These are phyloP conservation scores for Emesis castigata DNA, from an alignment of 2,888 invertebrate species.

Conservation along the genomic window DNA sequence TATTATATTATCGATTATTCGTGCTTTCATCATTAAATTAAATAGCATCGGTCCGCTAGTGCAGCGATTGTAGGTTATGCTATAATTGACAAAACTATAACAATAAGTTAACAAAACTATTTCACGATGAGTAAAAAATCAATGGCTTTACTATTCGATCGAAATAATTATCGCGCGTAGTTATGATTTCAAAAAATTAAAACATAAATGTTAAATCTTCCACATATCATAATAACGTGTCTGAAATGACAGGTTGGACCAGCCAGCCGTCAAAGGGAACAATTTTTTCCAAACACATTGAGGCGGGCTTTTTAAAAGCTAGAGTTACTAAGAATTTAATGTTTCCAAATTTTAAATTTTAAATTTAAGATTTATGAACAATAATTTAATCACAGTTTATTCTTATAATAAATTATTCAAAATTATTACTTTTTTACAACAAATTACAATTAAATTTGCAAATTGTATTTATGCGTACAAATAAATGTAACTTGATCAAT, in stretches of 20 bases:
- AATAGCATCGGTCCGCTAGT: conserved; percentile 53
- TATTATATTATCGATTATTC: conserved; percentile 61
- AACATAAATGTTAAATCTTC: conserved; percentile 5
- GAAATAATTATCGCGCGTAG: conserved; percentile 9
- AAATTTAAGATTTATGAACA: not conserved
- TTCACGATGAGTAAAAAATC: too few relatives aligned
- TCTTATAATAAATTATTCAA: conserved; percentile 14
- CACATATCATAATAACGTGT: not conserved
- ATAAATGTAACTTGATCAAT: too few relatives aligned
- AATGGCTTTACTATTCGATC: too few relatives aligned
- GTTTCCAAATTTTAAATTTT: too few relatives aligned
- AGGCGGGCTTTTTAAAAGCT: not conserved
- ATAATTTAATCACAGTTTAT: conserved; percentile 5
- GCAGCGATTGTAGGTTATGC: conserved; percentile 51
- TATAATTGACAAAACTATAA: conserved; percentile 22
- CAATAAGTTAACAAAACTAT: not conserved
- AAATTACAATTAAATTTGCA: not conserved
- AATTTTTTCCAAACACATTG: not conserved
- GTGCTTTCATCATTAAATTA: conserved; percentile 54
- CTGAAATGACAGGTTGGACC: not conserved
- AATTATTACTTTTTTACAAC: conserved; percentile 14
- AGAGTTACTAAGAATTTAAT: not conserved
- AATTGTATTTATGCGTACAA: too few relatives aligned
- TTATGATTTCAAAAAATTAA: conserved; percentile 2
- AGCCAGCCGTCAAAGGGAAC: not conserved